Base-by-base conservation (phyloP, 2,797 vertebrate genomes). In the Ceryle rudis region DNA sequence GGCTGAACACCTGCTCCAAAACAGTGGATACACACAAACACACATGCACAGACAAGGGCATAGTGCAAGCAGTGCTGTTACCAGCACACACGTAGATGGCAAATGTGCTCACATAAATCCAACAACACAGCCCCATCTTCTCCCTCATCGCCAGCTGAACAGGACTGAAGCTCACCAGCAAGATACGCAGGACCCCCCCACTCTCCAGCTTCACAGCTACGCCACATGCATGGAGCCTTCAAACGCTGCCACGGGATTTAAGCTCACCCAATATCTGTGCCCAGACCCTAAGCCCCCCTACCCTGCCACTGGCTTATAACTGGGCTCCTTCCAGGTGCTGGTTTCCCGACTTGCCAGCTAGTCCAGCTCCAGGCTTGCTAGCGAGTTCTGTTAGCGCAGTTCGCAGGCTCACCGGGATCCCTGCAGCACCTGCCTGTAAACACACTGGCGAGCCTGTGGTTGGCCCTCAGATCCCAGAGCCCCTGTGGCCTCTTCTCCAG, bases 371-470 rank as follows among this genome's bases (percentile, higher is more conserved):
- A 44, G 39, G 31, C 12, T 26, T 65, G n/a, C n/a, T n/a, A 41
- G 4, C 1, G 4, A 61, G 35, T 64, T 79, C 31, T 80, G n/a
- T 10, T 13, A 13, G 29, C 3, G 10, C 31, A 29, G 22, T 33
- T 9, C 29, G 8, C 47, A 52, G 0, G 0, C 9, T 3, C 29
- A 51, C 1, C 0, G 0, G 28, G 17, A 62, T 42, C 11, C n/a
- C 51, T 54, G 22, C 4, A 37, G 57, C 11, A 64, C 14, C 25
- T 6, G 22, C 11, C 0, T 57, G 54, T 13, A 33, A 69, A 75
- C 28, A 8, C n/a, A 5, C 0, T 3, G 8, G 19, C 14, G 21
- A 60, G 44, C 11, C 61, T 9, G 31, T 0, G 2, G 65, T 28
- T 51, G 42, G 39, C n/a, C 58, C 39, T 44, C 23, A 37, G 42